Percentiles rank a stretch among this genome's conserved stretches.
Evolutionary conservation across 2,797 vertebrate species (phyloP).

Genomic region (Sus cebifrons): DNA sequence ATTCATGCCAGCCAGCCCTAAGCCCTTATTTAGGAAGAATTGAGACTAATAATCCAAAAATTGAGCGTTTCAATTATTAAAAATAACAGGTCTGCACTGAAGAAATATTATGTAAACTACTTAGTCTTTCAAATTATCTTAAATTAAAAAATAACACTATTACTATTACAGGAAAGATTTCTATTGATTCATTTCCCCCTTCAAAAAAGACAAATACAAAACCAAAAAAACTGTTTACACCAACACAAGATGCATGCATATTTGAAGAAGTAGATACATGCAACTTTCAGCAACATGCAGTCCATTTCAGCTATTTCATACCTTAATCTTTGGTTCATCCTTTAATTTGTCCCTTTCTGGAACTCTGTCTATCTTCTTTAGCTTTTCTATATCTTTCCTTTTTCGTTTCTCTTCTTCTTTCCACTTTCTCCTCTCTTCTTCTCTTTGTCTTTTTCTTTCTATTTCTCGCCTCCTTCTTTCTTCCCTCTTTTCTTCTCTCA

Average conservation of each 20-base stretch:
- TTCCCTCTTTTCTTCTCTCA: constrained; percentile 99
- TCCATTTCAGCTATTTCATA: constrained; percentile 83
- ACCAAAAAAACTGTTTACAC: constrained; percentile 59
- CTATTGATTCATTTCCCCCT: background rate
- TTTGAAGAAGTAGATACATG: constrained; percentile 85
- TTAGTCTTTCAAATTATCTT: constrained; percentile 64
- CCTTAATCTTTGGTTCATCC: constrained; percentile 99
- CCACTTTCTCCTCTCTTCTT: constrained; percentile 99
- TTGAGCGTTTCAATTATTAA: constrained; percentile 65
- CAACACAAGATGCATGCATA: constrained; percentile 82
- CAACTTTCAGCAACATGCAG: constrained; percentile 87
- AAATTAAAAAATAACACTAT: constrained; percentile 49
- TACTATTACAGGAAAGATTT: constrained; percentile 60
- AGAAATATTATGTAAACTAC: constrained; percentile 65
- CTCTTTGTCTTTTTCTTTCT: constrained; percentile 97
- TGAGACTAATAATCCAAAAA: constrained; percentile 66
- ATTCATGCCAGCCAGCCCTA: constrained; percentile 81
- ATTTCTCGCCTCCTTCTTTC: constrained; percentile 97
- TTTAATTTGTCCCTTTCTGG: constrained; percentile 95
- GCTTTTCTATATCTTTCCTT: constrained; percentile 97
- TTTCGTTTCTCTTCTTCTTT: constrained; percentile 98
- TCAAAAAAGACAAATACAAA: constrained; percentile 63
- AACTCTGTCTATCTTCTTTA: constrained; percentile 94
- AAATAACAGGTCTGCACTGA: constrained; percentile 58
- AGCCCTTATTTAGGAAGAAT: constrained; percentile 74